Conservation (phyloP, 2,888 invertebrate species). For the Brassicogethes aeneus region DNA sequence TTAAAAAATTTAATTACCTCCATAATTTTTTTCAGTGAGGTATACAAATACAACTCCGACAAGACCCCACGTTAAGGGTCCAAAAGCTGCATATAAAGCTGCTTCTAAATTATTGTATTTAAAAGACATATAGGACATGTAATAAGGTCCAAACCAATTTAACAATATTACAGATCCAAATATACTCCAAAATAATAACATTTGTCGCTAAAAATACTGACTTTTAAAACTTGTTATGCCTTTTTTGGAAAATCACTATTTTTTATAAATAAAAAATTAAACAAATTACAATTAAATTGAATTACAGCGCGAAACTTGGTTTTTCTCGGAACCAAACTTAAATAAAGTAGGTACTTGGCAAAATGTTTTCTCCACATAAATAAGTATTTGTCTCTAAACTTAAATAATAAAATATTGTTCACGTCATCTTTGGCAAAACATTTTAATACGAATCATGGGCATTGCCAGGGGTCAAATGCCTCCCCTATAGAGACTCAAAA, state of each 20-base stretch:
- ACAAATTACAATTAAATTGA: too few species aligned
- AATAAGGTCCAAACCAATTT: slow-evolving; percentile 46
- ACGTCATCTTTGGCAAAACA: too few species aligned
- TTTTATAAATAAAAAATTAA: too few species aligned
- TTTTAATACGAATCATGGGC: too few species aligned
- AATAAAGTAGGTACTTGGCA: too few species aligned
- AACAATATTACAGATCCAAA: slow-evolving; percentile 36
- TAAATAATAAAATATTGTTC: slow-evolving; percentile 6
- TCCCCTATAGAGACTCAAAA: too few species aligned
- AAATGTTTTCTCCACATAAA: neutral
- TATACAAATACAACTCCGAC: slow-evolving; percentile 46
- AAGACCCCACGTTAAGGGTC: slow-evolving; percentile 50
- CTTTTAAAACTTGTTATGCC: too few species aligned
- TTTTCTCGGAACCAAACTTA: too few species aligned
- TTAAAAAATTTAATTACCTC: slow-evolving; percentile 36
- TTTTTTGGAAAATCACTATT: too few species aligned
- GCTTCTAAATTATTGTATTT: slow-evolving; percentile 44
- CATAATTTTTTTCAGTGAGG: slow-evolving; percentile 46
- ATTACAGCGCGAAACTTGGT: too few species aligned
- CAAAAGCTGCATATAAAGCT: slow-evolving; percentile 48
- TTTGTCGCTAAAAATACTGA: slow-evolving; percentile 39
- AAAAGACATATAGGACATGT: slow-evolving; percentile 46
- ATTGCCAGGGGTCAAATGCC: too few species aligned
- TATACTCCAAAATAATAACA: slow-evolving; percentile 39
- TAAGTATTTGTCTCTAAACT: neutral